A percentile compares a stretch with the other conserved stretches of the same genome.
phyloP scores from a whole-genome alignment of 2,113 vertebrate species.

The Haemorhous mexicanus region DNA sequence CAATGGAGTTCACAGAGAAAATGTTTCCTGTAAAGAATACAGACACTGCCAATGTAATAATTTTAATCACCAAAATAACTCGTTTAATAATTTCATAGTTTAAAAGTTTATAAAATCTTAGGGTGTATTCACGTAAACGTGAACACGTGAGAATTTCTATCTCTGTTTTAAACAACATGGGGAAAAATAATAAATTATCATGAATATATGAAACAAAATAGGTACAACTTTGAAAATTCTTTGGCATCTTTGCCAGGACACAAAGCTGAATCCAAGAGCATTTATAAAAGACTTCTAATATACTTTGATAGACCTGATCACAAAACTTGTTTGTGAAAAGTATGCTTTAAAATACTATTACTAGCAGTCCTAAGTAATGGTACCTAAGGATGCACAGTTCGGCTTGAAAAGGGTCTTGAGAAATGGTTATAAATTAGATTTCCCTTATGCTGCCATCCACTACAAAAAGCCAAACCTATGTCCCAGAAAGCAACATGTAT shows the following conservation, averaged over 20 bases:
- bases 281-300: not conserved
- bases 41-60: not conserved
- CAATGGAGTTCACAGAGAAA: not conserved
- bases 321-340: not conserved
- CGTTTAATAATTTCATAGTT: not conserved
- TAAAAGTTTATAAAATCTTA: not conserved
- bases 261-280: not conserved
- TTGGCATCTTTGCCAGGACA: not conserved
- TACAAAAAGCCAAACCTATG: not conserved
- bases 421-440: not conserved
- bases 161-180: not conserved
- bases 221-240: not conserved
- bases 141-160: not conserved
- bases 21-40: not conserved
- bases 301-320: not conserved
- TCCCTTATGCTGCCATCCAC: not conserved
- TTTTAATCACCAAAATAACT: not conserved
- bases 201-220: not conserved
- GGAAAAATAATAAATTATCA: not conserved
- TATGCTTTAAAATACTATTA: not conserved
- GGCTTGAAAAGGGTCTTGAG: not conserved
- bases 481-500: not conserved
- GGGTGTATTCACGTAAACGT: accelerated
- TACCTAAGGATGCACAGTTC: not conserved
- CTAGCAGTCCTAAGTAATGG: not conserved